Evolutionary conservation across 2,113 vertebrate genomes (phyloP).

Genomic region (Solenodon paradoxus): DNA sequence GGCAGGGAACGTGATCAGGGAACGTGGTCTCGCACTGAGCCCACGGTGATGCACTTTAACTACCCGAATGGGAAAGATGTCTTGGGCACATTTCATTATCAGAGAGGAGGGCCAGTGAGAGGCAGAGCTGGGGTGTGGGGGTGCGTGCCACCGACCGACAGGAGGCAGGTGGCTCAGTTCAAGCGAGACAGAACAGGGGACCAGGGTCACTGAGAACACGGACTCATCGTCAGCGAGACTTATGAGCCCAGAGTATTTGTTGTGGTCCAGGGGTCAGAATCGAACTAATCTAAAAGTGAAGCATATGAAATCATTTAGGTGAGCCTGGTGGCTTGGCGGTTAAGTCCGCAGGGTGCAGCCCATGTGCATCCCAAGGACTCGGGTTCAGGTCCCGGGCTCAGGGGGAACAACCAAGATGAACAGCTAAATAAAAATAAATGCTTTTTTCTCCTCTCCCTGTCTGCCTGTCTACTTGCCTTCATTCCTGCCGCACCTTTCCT

Average conservation of each 20-base stretch:
- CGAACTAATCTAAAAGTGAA: neutral
- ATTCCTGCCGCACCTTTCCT: too few relatives aligned
- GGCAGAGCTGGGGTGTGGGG: neutral
- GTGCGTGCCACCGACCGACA: accelerated
- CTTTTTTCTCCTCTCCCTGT: too few relatives aligned
- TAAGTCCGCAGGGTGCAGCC: too few relatives aligned
- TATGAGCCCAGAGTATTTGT: neutral
- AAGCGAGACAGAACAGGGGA: neutral
- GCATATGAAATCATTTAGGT: too few relatives aligned
- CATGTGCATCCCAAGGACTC: too few relatives aligned
- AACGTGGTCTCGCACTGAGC: neutral
- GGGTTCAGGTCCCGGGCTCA: too few relatives aligned
- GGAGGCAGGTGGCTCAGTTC: neutral
- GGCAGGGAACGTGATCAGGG: too few relatives aligned
- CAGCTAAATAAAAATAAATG: too few relatives aligned
- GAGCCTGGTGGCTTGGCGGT: too few relatives aligned
- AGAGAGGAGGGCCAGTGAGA: neutral
- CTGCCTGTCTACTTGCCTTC: too few relatives aligned
- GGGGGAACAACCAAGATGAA: too few relatives aligned
- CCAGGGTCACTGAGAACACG: neutral
- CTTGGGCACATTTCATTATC: neutral
- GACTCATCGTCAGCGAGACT: neutral
- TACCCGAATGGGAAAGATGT: neutral
- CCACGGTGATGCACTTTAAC: neutral
- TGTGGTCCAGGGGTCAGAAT: neutral